Base-by-base conservation (phyloP, 37 sponge, comb jelly and placozoan species). In the Diacarnus erythraeanus region DNA sequence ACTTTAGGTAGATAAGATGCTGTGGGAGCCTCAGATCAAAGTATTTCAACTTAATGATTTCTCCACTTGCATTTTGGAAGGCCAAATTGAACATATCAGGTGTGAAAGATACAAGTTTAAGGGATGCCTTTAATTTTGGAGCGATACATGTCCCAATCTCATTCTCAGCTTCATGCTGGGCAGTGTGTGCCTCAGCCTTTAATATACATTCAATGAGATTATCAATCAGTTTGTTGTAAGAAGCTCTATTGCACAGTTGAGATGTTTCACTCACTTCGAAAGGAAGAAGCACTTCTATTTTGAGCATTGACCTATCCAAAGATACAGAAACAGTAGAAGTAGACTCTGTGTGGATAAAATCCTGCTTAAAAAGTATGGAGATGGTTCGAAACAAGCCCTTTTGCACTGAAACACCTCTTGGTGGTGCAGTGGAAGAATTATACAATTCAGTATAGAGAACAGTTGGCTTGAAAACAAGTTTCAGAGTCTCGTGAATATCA, bases 1-100 rank as follows among this genome's bases (percentile, higher is more conserved):
- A 44, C 51, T 42, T 84, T 9, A 77, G 22, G 20, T 57, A 58
- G 40, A 57, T 21, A 10, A 79, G 31, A 68, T 66, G 23, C 27
- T 36, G 20, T 79, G 36, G 57, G 8, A 1, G 47, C 23, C 8
- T 42, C 8, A 22, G 23, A 36, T 23, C 38, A 2, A 42, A 36
- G 8, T 23, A 42, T 10, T 2, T 71, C 20, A 23, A 12, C 23
- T 71, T 2, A 42, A 40, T 23, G 6, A 22, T 10, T 40, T 71
- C 25, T 35, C 66, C 66, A 30, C 17, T 40, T 4, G 12, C 71
- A 18, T 71, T 36, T 15, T 71, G 42, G 2, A 12, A 12, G 39
- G 1, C n/a, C 42, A 71, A 35, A 8, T 39, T 9, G 71, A 71
- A 2, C 6, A 40, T 40, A 40, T 22, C 42, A 71, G 42, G 5